A percentile compares a stretch with the other conserved stretches of the same genome.
Conservation (phyloP, 2,888 invertebrate species). For the Lydus trimaculatus region DNA sequence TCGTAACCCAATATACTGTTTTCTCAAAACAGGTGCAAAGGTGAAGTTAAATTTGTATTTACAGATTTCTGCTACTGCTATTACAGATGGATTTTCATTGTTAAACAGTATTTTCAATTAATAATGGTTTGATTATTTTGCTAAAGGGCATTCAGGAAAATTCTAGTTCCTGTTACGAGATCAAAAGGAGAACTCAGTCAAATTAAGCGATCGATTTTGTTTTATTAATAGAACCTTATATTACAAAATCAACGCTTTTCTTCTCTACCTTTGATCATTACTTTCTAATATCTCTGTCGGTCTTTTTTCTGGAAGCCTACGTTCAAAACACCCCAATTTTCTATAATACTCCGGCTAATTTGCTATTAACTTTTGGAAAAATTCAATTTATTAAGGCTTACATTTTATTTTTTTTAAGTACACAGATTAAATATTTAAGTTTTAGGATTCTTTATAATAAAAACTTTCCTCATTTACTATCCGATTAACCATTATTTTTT, state of each 20-base stretch:
- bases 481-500: background rate
- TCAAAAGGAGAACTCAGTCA: slow-evolving; percentile 1
- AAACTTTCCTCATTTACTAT: background rate
- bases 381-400: background rate
- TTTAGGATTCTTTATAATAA: background rate
- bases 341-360: background rate
- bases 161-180: background rate
- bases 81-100: slow-evolving; percentile 12
- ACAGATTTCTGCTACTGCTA: too few relatives aligned
- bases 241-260: too few relatives aligned
- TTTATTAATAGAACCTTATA: background rate
- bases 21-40: too few relatives aligned
- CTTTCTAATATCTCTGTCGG: too few relatives aligned
- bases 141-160: slow-evolving; percentile 9
- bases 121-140: slow-evolving; percentile 25
- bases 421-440: background rate
- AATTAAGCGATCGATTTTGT: background rate
- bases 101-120: background rate
- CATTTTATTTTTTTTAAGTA: background rate
- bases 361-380: background rate
- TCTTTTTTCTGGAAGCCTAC: background rate
- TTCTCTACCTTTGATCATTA: background rate
- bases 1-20: too few relatives aligned
- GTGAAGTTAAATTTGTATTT: too few relatives aligned
- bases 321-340: background rate